phyloP scores from a whole-genome alignment of 2,113 vertebrate genomes.

The Paramormyrops kingsleyae region DNA sequence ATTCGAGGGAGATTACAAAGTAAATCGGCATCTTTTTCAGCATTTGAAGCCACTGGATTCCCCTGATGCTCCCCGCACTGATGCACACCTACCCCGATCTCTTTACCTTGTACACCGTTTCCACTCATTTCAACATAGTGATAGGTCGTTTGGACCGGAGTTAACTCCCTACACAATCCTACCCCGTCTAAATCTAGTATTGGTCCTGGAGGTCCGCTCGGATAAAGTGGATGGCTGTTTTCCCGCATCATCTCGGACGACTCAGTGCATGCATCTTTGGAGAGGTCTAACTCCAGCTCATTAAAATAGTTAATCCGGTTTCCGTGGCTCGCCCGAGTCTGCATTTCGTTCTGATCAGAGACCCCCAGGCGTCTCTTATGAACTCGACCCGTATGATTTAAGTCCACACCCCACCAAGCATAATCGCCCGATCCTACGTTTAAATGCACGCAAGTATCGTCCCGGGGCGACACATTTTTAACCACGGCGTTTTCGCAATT shows the following conservation, averaged over 20 bases:
- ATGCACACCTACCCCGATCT: not conserved
- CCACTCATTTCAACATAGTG: not conserved
- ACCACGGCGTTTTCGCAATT: conserved; percentile 33
- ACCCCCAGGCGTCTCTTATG: conserved; percentile 49
- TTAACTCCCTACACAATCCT: not conserved
- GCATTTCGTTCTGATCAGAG: conserved; percentile 45
- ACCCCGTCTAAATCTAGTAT: not conserved
- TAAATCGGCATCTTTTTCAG: not conserved
- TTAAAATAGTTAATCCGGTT: conserved; percentile 20
- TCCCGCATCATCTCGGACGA: conserved; percentile 26
- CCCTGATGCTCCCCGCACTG: not conserved
- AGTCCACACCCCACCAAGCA: conserved; percentile 26
- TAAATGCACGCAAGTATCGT: conserved; percentile 17
- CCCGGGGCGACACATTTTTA: conserved; percentile 32
- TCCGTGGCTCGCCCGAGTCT: conserved; percentile 12
- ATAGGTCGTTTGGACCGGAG: not conserved
- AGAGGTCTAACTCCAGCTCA: conserved; percentile 24
- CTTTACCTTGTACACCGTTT: not conserved
- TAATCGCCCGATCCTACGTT: conserved; percentile 23
- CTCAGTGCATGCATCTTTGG: conserved; percentile 15
- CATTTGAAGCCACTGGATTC: not conserved
- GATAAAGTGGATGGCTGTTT: conserved; percentile 14
- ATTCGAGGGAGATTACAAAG: not conserved
- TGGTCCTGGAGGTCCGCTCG: not conserved
- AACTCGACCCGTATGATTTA: conserved; percentile 38